Base-by-base conservation (phyloP, 2,888 invertebrate species). In the Ophraella communa region DNA sequence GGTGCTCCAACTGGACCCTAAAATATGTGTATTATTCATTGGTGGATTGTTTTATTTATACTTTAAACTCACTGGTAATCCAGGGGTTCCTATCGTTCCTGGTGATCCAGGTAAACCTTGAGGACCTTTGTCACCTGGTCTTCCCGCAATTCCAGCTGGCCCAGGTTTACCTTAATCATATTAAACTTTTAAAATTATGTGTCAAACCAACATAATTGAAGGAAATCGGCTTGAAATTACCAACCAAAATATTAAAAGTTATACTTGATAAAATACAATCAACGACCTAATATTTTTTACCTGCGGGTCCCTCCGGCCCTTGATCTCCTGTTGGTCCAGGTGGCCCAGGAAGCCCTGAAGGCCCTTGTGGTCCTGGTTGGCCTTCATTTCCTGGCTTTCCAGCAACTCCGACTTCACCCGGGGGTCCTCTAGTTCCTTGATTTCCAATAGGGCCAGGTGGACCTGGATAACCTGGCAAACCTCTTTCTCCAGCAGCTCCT, bases 121-220 rank as follows among this genome's bases (percentile, higher is more conserved):
- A 0, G 91, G 91, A 55, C 92, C 92, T 76, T 92, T 93, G 76
- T 93, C 92, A 20, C 93, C 93, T 18, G 88, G 85, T 68, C 92
- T 83, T 33, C 93, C 93, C 2, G 88, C 78, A 67, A 92, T 86
- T 49, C 92, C 93, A 0, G 89, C 87, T 35, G 87, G 87, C 2
- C 92, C 92, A 57, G 86, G 83, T 78, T 91, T 91, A 11, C 56
- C 56, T 44, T 24, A 4, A 21, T 8, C 7, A 4, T 24, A 24
- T 24, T 11, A 8, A 45, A 17, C 18, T 45, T 45, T 21, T 20
- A 11, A 30, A 30, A 30, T 30, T 30, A 11, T 21, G n/a, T n/a
- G n/a, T n/a, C n/a, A n/a, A n/a, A n/a, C n/a, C n/a, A n/a, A n/a
- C n/a, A n/a, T n/a, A n/a, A n/a, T n/a, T n/a, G n/a, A n/a, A n/a